Conservation (phyloP, 35 echinoderm and acorn worm genomes). For the Anneissia japonica region DNA sequence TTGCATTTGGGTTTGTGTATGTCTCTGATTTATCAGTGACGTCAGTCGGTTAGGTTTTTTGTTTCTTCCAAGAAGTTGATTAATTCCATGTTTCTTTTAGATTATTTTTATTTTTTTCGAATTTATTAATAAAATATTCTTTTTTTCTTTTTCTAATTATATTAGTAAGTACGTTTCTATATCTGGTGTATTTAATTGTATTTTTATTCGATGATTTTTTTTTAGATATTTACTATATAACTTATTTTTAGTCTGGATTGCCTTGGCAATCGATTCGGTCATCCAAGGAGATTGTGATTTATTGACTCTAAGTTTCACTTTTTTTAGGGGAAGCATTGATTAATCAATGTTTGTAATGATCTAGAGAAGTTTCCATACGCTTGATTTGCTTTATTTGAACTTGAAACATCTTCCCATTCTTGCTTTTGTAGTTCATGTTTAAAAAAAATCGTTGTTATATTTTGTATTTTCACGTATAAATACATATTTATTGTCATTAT, state of each 20-base stretch:
- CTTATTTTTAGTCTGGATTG: neutral
- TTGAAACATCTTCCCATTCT: neutral
- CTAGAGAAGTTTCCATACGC: neutral
- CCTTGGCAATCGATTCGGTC: neutral
- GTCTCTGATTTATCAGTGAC: neutral
- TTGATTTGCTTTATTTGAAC: neutral
- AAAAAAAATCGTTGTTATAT: neutral
- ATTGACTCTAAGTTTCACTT: neutral
- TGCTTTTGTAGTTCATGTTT: neutral
- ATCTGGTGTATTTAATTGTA: neutral
- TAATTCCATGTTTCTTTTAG: conserved; percentile 5
- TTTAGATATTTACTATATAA: neutral
- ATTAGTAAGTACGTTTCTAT: conserved; percentile 11
- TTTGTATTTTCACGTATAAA: neutral
- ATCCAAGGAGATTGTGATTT: conserved; percentile 3
- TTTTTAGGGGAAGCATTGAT: neutral
- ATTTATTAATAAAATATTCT: conserved; percentile 1
- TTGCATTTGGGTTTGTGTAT: neutral
- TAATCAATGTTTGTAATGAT: neutral
- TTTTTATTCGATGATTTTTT: neutral
- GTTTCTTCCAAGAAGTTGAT: conserved; percentile 2
- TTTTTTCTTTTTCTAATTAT: conserved; percentile 1
- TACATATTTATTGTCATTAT: neutral
- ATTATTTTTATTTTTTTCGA: conserved; percentile 3
- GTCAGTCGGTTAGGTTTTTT: neutral